Evolutionary conservation across 2,113 vertebrate genomes (phyloP), one percentile per base, ranked within the genome.

Genomic region (Osmerus mordax): DNA sequence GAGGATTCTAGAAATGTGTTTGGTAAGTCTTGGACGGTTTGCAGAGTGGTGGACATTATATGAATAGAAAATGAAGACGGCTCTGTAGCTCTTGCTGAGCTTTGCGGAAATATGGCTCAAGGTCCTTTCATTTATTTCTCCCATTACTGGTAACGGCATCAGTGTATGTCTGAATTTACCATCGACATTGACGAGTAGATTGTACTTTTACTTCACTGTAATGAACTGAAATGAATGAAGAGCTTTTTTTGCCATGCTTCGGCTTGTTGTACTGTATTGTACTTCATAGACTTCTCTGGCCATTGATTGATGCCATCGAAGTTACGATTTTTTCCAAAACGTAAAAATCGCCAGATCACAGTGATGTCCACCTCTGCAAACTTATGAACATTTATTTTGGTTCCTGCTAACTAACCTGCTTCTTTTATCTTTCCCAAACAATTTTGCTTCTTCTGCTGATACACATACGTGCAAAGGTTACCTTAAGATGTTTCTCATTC

Each of bases 401-500:
- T 80, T 59, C 69, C 70, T 67, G 55, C 74, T 8, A 72, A 80
- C 92, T 94, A 92, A 95, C 89, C 53, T 79, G 3, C 8, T 69
- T 89, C 88, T 93, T 52, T 95, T 86, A 72, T 94, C 92, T 95
- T 89, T 92, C 90, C 91, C 90, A 87, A 83, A 18, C 60, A 2
- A 21, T 63, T 65, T 32, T 56, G 47, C 58, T 70, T 19, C 51
- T 58, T 41, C 74, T 67, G 55, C 76, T 88, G 79, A 61, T 80
- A 84, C 76, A 88, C 61, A 89, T 79, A 86, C 91, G 82, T 92
- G 92, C 91, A 93, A 94, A 99, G 97, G 96, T 86, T 97, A 94
- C 94, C 93, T 99, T 90, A 99, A 99, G 97, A 98, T 99, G 97
- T 98, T 99, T 95, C 94, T 95, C 83, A 93, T 99, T 87, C 96